Evolutionary conservation across 2,797 vertebrate genomes (phyloP).

Genomic region (Danio choprae): DNA sequence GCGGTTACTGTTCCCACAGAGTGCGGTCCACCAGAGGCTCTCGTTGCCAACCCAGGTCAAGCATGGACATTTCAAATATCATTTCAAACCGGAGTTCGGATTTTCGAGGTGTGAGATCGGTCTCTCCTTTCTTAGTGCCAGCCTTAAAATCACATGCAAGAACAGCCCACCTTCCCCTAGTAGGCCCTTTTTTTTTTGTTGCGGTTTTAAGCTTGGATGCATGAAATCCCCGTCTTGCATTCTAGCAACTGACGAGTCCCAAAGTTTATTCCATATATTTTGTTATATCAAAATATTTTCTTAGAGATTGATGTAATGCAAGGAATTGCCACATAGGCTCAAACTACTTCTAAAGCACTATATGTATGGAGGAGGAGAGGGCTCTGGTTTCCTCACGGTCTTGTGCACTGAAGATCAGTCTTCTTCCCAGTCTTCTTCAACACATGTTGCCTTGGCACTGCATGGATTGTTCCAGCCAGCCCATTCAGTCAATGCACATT

Average conservation of each 20-base stretch:
- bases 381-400: conserved; percentile 50
- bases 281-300: conserved; percentile 66
- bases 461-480: conserved; percentile 55
- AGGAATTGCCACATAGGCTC: conserved; percentile 59
- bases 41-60: conserved; percentile 68
- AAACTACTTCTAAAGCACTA: conserved; percentile 60
- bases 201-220: conserved; percentile 47
- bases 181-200: conserved; percentile 47
- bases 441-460: conserved; percentile 65
- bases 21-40: conserved; percentile 86
- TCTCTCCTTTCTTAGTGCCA: conserved; percentile 74
- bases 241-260: conserved; percentile 50
- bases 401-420: conserved; percentile 64
- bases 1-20: conserved; percentile 75
- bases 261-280: conserved; percentile 66
- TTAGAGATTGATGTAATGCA: conserved; percentile 56
- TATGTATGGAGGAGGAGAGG: conserved; percentile 53
- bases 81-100: conserved; percentile 56
- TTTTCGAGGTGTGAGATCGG: conserved; percentile 74
- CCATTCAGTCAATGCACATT: conserved; percentile 55
- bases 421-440: conserved; percentile 62
- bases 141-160: conserved; percentile 74
- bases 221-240: conserved; percentile 50
- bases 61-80: conserved; percentile 62
- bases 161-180: conserved; percentile 52